phyloP scores from a whole-genome alignment of 1,140 invertebrate genomes.

The Catajapyx aquilonaris region DNA sequence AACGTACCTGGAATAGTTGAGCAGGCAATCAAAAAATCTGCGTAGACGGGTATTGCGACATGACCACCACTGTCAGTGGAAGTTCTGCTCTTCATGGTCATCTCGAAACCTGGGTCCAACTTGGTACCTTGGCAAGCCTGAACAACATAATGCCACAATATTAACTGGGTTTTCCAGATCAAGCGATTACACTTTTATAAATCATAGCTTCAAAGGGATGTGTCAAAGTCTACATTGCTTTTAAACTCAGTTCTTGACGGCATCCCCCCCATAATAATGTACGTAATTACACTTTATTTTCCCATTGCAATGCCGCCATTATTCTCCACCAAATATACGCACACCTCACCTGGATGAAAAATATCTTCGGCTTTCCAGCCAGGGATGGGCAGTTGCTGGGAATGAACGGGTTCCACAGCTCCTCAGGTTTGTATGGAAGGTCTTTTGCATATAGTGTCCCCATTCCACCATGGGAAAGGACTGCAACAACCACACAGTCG shows the following conservation, averaged over 20 bases:
- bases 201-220: too few relatives aligned
- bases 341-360: constrained; percentile 84
- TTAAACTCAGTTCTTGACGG: too few relatives aligned
- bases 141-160: too few relatives aligned
- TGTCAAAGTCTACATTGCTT: too few relatives aligned
- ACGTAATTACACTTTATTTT: too few relatives aligned
- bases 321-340: too few relatives aligned
- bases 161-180: too few relatives aligned
- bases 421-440: constrained; percentile 56
- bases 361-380: constrained; percentile 84
- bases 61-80: not conserved
- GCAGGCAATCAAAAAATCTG: constrained; percentile 34
- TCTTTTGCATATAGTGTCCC: constrained; percentile 74
- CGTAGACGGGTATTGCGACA: constrained; percentile 27
- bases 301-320: too few relatives aligned
- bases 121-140: constrained; percentile 76
- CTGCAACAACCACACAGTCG: constrained; percentile 57
- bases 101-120: constrained; percentile 52
- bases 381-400: constrained; percentile 63
- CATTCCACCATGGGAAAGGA: constrained; percentile 75
- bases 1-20: constrained; percentile 35
- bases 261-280: too few relatives aligned
- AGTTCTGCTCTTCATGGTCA: constrained; percentile 17
- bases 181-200: too few relatives aligned
- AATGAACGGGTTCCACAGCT: constrained; percentile 65